Evolutionary conservation across 2,113 vertebrate species (phyloP).

Genomic region (Origma solitaria): DNA sequence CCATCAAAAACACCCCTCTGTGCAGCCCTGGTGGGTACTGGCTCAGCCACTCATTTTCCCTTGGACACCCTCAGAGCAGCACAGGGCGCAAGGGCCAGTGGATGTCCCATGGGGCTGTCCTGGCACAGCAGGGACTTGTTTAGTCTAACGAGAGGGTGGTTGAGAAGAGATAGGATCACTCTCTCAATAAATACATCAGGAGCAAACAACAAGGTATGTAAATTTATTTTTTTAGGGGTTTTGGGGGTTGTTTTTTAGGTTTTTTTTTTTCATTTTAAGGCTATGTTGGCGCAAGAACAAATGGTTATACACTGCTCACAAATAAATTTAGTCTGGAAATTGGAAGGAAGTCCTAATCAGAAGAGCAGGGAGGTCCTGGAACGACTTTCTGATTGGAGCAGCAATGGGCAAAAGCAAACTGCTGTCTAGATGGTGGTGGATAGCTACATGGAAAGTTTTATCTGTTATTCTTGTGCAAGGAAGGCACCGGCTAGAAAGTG

Average conservation of each 20-base stretch:
- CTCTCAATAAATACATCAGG: not conserved
- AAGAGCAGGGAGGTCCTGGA: conserved; percentile 39
- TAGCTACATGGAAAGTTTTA: not conserved
- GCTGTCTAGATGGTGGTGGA: not conserved
- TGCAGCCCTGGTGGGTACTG: not conserved
- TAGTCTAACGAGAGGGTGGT: not conserved
- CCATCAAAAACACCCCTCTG: not conserved
- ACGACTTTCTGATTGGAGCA: accelerated
- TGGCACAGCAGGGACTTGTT: not conserved
- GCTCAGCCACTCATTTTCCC: not conserved
- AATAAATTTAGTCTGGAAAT: conserved; percentile 1
- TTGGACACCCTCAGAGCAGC: not conserved
- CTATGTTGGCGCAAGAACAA: not conserved
- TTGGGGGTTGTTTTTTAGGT: accelerated
- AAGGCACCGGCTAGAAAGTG: not conserved
- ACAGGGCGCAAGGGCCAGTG: not conserved
- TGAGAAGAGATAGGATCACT: not conserved
- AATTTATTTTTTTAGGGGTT: not conserved
- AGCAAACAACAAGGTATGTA: not conserved
- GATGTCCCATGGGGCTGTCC: not conserved
- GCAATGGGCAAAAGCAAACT: not conserved
- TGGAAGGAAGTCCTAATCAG: not conserved
- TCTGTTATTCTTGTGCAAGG: not conserved
- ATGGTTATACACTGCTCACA: not conserved
- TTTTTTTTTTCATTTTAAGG: not conserved